Evolutionary conservation across 2,888 invertebrate genomes (phyloP), one percentile per base, ranked within the genome.

Genomic region (Phortica magna): DNA sequence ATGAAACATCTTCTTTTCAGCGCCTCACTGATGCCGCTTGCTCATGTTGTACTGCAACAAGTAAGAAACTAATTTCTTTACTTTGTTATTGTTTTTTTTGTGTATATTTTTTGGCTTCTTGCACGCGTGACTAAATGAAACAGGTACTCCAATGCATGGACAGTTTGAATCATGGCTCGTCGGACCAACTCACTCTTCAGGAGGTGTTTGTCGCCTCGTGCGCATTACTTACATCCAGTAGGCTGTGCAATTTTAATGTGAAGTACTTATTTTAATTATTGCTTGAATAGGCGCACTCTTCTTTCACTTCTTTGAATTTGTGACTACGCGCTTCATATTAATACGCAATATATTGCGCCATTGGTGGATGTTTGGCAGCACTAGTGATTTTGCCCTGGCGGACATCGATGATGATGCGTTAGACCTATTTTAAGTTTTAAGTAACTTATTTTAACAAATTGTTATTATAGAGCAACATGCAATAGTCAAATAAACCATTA

Each of bases 301-400:
- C 76, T 91, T 92, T 73, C 85, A 90, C 68, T 90, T 88, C 48
- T 89, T 91, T 48, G 92, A 91, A 72, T 91, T 89, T 80, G 85
- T 89, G 31, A 83, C 91, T 5, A 88, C 88, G 0, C 89, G 91
- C 9, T 81, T 88, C 10, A 76, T 91, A 31, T 75, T 87, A 2
- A 89, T 91, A 14, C 89, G 89, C 22, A 91, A 87, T 53, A 88
- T 91, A 43, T 61, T 91, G 48, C 83, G 87, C 1, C 91, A 91
- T 77, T 91, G 91, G 92, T 91, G 92, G 91, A 83, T 88, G 81
- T 92, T 91, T 75, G 92, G 91, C 71, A 90, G 88, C 75, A 85
- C 88, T 17, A 87, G 86, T n/a, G 84, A 91, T 77, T 87, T 83
- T 76, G 78, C 84, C 2, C 67, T 87, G 4, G 82, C 88, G 14